Evolutionary conservation across 2,888 invertebrate genomes (phyloP).

Genomic region (Eupithecia vulgata): DNA sequence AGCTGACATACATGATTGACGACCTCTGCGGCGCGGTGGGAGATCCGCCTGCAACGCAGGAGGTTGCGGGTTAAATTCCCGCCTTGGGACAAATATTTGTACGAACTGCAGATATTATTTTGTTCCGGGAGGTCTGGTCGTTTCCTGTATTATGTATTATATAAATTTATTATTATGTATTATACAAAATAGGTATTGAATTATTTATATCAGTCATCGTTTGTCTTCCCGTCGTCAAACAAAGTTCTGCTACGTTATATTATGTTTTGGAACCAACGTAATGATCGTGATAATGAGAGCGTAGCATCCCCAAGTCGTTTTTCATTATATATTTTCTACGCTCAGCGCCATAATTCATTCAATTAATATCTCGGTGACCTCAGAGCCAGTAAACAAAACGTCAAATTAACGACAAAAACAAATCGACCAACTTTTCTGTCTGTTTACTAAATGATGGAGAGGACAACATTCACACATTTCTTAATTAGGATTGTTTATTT

Average conservation of each 20-base stretch:
- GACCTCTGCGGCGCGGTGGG: no score
- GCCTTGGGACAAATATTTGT: no score
- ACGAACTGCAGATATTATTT: no score
- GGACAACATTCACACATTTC: conserved; percentile 40
- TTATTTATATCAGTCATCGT: no score
- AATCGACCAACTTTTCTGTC: conserved; percentile 36
- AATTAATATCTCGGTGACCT: not conserved
- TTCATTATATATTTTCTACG: not conserved
- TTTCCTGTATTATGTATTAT: no score
- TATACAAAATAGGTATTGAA: no score
- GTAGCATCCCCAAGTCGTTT: not conserved
- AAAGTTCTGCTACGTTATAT: not conserved
- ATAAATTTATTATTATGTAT: no score
- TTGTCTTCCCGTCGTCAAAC: no score
- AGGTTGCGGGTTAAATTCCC: no score
- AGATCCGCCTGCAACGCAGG: no score
- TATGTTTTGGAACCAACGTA: not conserved
- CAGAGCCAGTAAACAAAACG: conserved; percentile 33
- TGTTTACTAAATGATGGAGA: conserved; percentile 43
- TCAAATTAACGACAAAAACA: conserved; percentile 38
- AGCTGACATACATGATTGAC: no score
- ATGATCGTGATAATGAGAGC: not conserved
- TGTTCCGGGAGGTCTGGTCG: no score
- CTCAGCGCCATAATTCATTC: not conserved
- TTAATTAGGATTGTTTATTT: conserved; percentile 43